phyloP scores from a whole-genome alignment of 2,888 invertebrate genomes.

The Pterobdella sp. region DNA sequence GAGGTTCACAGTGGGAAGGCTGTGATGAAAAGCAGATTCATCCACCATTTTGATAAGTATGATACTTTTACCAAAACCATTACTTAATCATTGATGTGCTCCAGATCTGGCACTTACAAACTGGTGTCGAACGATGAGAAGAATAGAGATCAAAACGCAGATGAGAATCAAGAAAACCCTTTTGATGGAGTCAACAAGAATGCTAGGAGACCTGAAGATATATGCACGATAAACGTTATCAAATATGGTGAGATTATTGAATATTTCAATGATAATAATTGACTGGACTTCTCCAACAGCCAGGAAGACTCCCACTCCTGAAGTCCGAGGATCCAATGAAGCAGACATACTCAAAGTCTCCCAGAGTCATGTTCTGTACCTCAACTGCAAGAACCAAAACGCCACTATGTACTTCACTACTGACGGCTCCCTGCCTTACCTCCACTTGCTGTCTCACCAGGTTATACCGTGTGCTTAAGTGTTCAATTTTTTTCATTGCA shows the following conservation, averaged over 20 bases:
- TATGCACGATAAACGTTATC: constrained; percentile 45
- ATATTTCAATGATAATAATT: neutral
- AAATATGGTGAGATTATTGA: constrained; percentile 40
- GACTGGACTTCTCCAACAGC: neutral
- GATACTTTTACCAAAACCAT: neutral
- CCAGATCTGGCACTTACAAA: constrained; percentile 6
- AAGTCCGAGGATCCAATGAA: constrained; percentile 39
- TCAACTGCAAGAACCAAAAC: constrained; percentile 43
- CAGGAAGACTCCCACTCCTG: constrained; percentile 25
- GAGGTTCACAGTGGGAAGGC: constrained; percentile 7
- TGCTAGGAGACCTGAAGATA: neutral
- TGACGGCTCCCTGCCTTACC: constrained; percentile 48
- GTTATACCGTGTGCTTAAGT: constrained; percentile 38
- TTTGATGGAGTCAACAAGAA: neutral
- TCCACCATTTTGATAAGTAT: neutral
- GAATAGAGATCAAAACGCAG: constrained; percentile 39
- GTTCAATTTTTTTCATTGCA: too few relatives aligned
- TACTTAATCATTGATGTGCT: neutral
- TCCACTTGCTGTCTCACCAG: constrained; percentile 42
- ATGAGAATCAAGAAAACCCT: neutral
- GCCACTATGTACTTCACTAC: constrained; percentile 49
- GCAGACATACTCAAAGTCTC: constrained; percentile 44
- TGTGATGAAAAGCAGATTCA: constrained; percentile 5
- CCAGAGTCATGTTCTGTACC: constrained; percentile 40
- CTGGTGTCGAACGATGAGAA: constrained; percentile 32